These are phyloP conservation scores for Myotis brandtii DNA, from an alignment of 2,113 vertebrate species.

Conservation along the genomic window DNA sequence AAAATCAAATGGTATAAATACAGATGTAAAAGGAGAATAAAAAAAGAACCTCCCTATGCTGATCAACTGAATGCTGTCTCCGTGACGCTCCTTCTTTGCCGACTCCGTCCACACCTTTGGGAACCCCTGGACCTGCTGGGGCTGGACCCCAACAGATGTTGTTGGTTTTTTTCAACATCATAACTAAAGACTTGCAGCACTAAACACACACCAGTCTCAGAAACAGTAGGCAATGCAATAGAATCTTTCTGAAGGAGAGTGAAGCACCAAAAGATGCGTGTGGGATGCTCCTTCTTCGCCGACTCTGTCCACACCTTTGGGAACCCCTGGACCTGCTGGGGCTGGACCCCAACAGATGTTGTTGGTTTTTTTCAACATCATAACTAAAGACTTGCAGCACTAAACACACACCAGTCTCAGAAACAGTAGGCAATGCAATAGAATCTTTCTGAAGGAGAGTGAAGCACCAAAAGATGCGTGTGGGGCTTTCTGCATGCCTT, in stretches of 20 bases:
- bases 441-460: neutral
- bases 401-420: neutral
- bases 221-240: neutral
- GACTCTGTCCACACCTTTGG: too few relatives aligned
- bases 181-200: neutral
- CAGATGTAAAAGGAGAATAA: too few relatives aligned
- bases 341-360: too few relatives aligned
- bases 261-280: neutral
- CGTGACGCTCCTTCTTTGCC: too few relatives aligned
- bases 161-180: neutral
- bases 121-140: too few relatives aligned
- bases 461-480: neutral
- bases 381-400: neutral
- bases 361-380: neutral
- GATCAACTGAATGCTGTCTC: too few relatives aligned
- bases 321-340: too few relatives aligned
- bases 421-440: neutral
- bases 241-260: neutral
- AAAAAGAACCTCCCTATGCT: too few relatives aligned
- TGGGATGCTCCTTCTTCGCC: too few relatives aligned
- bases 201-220: neutral
- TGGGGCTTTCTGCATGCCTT: neutral
- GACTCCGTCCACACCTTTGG: too few relatives aligned
- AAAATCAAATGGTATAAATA: too few relatives aligned
- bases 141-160: neutral